A percentile compares a stretch with the other conserved stretches of the same genome.
These are phyloP conservation scores for Brachionus rubens DNA, from an alignment of 1,140 invertebrate genomes.

Conservation along the genomic window DNA sequence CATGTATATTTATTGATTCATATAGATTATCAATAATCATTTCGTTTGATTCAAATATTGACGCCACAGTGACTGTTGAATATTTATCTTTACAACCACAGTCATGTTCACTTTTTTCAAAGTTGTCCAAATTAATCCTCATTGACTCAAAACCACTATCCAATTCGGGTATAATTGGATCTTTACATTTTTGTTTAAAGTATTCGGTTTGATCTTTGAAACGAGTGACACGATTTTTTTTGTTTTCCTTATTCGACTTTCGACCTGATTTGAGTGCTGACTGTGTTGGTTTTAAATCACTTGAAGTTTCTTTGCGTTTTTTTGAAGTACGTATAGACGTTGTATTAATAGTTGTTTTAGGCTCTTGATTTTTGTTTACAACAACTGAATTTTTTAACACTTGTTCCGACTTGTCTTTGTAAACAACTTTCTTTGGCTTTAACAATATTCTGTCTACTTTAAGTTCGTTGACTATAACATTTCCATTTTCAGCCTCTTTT, in stretches of 20 bases:
- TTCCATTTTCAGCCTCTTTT: neutral
- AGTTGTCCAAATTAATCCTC: slow-evolving; percentile 3
- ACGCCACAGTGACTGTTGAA: neutral
- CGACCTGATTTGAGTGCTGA: neutral
- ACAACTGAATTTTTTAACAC: neutral
- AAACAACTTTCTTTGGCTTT: slow-evolving; percentile 7
- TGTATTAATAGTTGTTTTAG: too few relatives aligned
- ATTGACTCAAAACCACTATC: slow-evolving; percentile 36
- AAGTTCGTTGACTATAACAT: neutral
- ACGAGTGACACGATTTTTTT: neutral
- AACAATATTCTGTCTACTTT: slow-evolving; percentile 11
- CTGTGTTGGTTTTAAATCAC: neutral
- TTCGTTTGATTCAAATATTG: slow-evolving; percentile 27
- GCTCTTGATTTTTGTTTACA: neutral
- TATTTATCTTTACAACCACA: slow-evolving; percentile 22
- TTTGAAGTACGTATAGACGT: too few relatives aligned
- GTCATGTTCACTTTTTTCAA: slow-evolving; percentile 11
- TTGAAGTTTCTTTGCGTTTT: neutral
- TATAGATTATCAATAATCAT: slow-evolving; percentile 25
- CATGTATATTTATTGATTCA: slow-evolving; percentile 3
- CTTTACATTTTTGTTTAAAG: neutral
- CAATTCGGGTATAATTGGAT: neutral
- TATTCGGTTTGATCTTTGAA: neutral
- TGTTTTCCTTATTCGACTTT: neutral
- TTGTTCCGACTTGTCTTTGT: slow-evolving; percentile 22